Base-by-base conservation (phyloP, 2,113 vertebrate species). In the Ochotona curzoniae region DNA sequence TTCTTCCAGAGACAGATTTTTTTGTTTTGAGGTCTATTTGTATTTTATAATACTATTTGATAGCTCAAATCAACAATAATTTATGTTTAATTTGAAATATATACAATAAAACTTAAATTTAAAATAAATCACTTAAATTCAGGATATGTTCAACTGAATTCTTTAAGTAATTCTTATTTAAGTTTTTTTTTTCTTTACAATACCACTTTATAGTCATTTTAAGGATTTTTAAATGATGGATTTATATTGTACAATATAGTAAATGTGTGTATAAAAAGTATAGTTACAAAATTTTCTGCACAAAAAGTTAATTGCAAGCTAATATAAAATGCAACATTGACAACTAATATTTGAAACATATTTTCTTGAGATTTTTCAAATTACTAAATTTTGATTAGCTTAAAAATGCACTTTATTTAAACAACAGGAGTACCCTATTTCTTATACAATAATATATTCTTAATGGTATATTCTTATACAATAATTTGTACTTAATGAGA, bases 1-100 rank as follows among this genome's bases (percentile, higher is more conserved):
- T 98, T 96, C 83, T 98, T 98, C 97, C 93, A 97, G 95, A 66
- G 93, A 83, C 90, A 89, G 7, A 95, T 93, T 94, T 89, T 12
- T 20, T 26, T 63, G 66, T 87, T 96, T 94, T 96, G 90, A 54
- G 91, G 49, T 32, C 2, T 7, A 93, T 94, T 97, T 97, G 74
- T 64, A 94, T 95, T 96, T 96, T 30, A 83, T 64, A 84, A 61
- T 87, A 54, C 81, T 2, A 10, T 86, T 94, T 93, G 38, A 91
- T 75, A 81, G 23, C 81, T 93, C 61, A 82, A 94, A 93, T 95
- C 75, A 95, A 75, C 75, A 12, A 1, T 88, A 89, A 90, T 97
- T 95, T 94, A 70, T 85, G 93, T 75, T 32, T 89, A 95, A 96
- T n/a, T 87, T 83, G 9, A 30, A 92, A 20, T 90, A 30, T 85